These are phyloP conservation scores for Lycaena phlaeas DNA, from an alignment of 2,888 invertebrate species.

Conservation along the genomic window DNA sequence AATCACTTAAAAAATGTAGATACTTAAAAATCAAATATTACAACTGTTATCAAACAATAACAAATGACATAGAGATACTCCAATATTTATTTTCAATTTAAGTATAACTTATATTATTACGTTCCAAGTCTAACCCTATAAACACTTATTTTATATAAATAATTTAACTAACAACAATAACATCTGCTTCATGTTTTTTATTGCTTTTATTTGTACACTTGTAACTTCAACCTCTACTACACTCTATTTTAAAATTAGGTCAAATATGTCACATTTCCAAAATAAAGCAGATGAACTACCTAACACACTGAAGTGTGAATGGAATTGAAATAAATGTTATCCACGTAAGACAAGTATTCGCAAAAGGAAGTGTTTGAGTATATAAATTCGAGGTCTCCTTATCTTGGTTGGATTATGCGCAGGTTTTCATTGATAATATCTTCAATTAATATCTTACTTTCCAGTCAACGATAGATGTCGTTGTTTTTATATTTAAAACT, in stretches of 20 bases:
- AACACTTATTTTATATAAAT: not conserved
- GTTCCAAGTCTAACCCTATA: not conserved
- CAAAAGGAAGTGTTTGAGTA: not conserved
- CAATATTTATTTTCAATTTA: too few species aligned
- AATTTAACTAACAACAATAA: too few species aligned
- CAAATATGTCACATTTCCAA: constrained; percentile 1
- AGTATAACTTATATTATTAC: too few species aligned
- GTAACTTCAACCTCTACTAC: too few species aligned
- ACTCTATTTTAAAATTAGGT: too few species aligned
- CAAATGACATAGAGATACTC: too few species aligned
- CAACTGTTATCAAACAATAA: constrained; percentile 1
- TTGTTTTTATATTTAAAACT: too few species aligned
- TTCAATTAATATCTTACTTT: not conserved
- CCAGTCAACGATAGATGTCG: not conserved
- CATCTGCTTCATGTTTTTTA: too few species aligned
- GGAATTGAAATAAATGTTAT: constrained; percentile 3
- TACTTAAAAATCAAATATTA: constrained; percentile 1
- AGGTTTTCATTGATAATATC: not conserved
- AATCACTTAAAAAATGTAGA: too few species aligned
- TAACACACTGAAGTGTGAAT: constrained; percentile 2
- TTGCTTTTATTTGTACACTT: too few species aligned
- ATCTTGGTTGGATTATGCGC: constrained; percentile 5
- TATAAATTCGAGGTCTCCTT: not conserved
- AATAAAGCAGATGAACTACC: not conserved
- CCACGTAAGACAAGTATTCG: not conserved